Conservation (phyloP, 2,888 invertebrate genomes). For the Trypoxylon attenuatum region DNA sequence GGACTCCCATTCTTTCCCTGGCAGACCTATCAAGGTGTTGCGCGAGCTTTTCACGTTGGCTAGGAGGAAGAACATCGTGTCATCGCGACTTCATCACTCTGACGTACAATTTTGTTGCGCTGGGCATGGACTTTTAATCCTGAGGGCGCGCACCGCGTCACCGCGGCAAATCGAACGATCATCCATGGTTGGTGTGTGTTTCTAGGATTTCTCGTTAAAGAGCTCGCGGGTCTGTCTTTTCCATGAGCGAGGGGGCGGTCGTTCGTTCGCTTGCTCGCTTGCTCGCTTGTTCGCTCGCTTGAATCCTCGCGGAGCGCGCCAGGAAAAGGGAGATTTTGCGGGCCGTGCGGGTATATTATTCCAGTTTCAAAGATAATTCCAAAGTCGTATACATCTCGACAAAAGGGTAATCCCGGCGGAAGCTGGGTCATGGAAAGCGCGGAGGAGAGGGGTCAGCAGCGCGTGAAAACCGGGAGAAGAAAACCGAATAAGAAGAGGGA, state of each 20-base stretch:
- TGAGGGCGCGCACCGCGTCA: no score
- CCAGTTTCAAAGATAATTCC: conserved; percentile 38
- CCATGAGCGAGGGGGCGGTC: no score
- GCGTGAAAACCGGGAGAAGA: conserved; percentile 48
- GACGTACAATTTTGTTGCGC: no score
- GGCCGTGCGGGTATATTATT: conserved; percentile 9
- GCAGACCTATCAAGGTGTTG: conserved; percentile 20
- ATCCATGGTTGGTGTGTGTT: no score
- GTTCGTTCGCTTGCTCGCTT: no score
- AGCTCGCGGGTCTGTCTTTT: no score
- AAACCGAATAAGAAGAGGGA: conserved; percentile 46
- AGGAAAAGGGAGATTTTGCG: not conserved
- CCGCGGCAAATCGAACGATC: no score
- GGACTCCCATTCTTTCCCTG: conserved; percentile 26
- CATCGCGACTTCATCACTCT: no score
- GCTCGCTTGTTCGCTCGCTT: not conserved
- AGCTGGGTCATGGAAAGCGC: conserved; percentile 20
- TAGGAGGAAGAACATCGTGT: no score
- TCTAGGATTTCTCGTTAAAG: no score
- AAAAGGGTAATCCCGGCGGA: conserved; percentile 43
- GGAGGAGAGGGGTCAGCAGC: conserved; percentile 24
- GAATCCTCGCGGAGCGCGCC: not conserved
- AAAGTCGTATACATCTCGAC: conserved; percentile 29
- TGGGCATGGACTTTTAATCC: no score
- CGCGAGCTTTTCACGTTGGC: no score